Percentiles rank a stretch among this genome's conserved stretches.
Conservation (phyloP, 2,797 vertebrate genomes). For the Rhabdophis nuchalis region DNA sequence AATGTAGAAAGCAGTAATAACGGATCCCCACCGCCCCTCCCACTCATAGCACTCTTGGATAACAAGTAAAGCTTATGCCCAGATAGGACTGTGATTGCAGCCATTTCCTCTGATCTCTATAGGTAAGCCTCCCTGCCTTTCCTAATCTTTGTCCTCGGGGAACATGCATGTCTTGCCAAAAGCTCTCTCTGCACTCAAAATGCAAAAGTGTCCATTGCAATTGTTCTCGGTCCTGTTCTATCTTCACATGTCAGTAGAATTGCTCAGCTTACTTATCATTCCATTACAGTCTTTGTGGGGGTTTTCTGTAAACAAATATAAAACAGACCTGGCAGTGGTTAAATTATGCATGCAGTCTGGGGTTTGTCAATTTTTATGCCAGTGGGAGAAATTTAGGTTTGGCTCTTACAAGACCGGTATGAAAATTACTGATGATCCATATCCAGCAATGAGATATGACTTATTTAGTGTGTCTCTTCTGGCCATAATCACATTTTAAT, state of each 20-base stretch:
- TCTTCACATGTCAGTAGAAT: slow-evolving; percentile 20
- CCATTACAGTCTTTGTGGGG: neutral
- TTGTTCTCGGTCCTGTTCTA: slow-evolving; percentile 1
- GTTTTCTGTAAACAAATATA: slow-evolving; percentile 1
- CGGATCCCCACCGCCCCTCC: neutral
- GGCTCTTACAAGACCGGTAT: slow-evolving; percentile 22
- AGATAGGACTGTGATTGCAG: neutral
- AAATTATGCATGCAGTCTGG: neutral
- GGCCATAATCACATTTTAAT: slow-evolving; percentile 44
- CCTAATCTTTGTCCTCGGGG: neutral
- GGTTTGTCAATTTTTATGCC: slow-evolving; percentile 34
- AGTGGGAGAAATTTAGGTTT: slow-evolving; percentile 32
- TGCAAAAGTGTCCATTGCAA: neutral
- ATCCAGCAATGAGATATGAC: slow-evolving; percentile 27
- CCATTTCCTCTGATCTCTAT: neutral
- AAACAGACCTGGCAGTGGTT: slow-evolving; percentile 30
- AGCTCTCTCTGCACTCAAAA: neutral
- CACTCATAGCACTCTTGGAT: neutral
- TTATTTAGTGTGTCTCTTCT: slow-evolving; percentile 47
- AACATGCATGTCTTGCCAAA: neutral
- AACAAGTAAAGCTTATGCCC: neutral
- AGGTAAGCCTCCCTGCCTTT: neutral
- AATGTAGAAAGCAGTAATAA: neutral
- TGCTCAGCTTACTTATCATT: neutral
- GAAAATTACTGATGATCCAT: slow-evolving; percentile 36